phyloP scores from a whole-genome alignment of 92 coral and sea anemone genomes.

The Galaxea fascicularis region DNA sequence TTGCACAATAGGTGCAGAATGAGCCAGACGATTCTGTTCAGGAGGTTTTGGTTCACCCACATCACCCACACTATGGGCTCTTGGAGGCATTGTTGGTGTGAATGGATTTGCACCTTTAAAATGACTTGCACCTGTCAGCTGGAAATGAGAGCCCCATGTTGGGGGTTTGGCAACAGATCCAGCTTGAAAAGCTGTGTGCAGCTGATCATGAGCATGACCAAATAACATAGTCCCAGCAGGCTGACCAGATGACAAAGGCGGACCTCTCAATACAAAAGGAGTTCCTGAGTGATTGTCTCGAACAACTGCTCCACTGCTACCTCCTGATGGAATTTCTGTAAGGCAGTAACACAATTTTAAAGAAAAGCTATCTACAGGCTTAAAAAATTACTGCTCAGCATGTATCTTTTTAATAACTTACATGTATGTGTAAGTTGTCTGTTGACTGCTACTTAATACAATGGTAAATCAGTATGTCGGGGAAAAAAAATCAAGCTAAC shows the following conservation, averaged over 20 bases:
- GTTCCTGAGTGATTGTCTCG: conserved; percentile 2
- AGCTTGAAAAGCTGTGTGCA: conserved; percentile 2
- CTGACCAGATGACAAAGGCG: conserved; percentile 5
- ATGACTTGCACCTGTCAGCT: conserved; percentile 36
- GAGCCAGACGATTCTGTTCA: conserved; percentile 25
- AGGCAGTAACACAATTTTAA: background rate
- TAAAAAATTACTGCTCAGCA: background rate
- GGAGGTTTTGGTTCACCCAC: background rate
- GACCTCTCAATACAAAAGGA: conserved; percentile 37
- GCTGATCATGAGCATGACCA: background rate
- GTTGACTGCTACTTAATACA: too few relatives aligned
- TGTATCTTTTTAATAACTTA: too few relatives aligned
- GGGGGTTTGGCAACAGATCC: background rate
- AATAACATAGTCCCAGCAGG: background rate
- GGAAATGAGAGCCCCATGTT: conserved; percentile 9
- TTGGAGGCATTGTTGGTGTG: conserved; percentile 16
- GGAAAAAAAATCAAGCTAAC: too few relatives aligned
- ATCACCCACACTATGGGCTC: conserved; percentile 48
- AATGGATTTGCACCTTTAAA: conserved; percentile 39
- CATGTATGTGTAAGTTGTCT: too few relatives aligned
- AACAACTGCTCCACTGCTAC: background rate
- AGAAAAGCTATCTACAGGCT: background rate
- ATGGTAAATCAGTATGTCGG: too few relatives aligned
- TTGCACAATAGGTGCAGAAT: conserved; percentile 72
- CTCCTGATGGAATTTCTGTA: background rate